phyloP scores from a whole-genome alignment of 2,888 invertebrate genomes.

The Aelia acuminata region DNA sequence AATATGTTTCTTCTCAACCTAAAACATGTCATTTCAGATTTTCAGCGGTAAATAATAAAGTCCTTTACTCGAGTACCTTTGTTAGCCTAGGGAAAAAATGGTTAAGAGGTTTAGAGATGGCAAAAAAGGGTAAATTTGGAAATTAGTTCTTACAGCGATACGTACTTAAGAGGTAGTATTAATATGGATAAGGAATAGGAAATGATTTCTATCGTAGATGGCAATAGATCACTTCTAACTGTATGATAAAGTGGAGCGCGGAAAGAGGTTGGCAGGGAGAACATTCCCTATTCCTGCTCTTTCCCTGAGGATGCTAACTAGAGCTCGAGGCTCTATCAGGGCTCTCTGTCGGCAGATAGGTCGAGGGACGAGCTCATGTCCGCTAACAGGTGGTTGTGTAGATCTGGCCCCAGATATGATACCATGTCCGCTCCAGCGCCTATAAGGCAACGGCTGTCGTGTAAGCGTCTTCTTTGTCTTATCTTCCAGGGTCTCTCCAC shows the following conservation, averaged over 20 bases:
- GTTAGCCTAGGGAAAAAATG: too few relatives aligned
- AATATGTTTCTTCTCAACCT: too few relatives aligned
- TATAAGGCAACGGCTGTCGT: conserved; percentile 52
- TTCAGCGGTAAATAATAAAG: too few relatives aligned
- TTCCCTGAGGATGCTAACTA: conserved; percentile 4
- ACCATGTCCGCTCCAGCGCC: conserved; percentile 36
- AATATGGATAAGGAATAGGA: background rate
- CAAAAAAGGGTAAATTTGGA: too few relatives aligned
- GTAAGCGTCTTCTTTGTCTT: conserved; percentile 49
- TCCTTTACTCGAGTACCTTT: too few relatives aligned
- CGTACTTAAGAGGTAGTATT: too few relatives aligned
- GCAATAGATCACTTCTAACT: background rate
- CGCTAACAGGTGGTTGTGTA: conserved; percentile 54
- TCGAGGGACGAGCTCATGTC: conserved; percentile 11
- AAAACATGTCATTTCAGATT: too few relatives aligned
- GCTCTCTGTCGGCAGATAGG: conserved; percentile 18
- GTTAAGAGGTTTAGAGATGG: too few relatives aligned
- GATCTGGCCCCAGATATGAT: conserved; percentile 50
- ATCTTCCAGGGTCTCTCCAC: conserved; percentile 18
- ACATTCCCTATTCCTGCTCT: conserved; percentile 1
- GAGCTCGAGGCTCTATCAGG: background rate
- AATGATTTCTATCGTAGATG: background rate
- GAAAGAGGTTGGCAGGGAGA: background rate
- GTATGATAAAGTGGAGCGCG: background rate
- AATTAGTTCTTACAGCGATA: too few relatives aligned